These are phyloP conservation scores for Gymnarchus niloticus DNA, from an alignment of 2,113 vertebrate genomes.

Conservation along the genomic window DNA sequence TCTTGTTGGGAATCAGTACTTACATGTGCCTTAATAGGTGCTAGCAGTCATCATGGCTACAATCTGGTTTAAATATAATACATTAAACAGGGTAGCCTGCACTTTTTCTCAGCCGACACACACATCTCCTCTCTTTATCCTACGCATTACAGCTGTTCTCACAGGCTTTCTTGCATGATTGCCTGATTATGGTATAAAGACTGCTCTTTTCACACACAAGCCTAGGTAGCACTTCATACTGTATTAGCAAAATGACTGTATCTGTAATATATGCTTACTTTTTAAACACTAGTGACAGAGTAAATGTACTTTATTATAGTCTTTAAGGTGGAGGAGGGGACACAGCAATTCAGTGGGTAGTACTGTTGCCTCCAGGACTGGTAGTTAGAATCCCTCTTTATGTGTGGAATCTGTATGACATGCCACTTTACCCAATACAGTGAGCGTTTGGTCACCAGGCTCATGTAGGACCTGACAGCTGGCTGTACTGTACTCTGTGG, in stretches of 20 bases:
- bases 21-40: neutral
- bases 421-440: neutral
- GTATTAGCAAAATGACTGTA: neutral
- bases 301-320: neutral
- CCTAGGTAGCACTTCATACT: neutral
- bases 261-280: neutral
- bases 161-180: neutral
- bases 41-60: neutral
- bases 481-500: neutral
- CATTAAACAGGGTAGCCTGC: neutral
- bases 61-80: neutral
- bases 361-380: too few species aligned
- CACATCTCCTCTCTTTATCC: neutral
- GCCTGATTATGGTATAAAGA: neutral
- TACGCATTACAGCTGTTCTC: neutral
- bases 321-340: too few species aligned
- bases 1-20: neutral
- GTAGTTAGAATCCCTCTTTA: too few species aligned
- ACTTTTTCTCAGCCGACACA: neutral
- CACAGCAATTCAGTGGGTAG: too few species aligned
- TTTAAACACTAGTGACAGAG: neutral
- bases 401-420: neutral
- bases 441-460: neutral
- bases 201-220: neutral
- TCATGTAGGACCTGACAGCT: neutral